Base-by-base conservation (phyloP, 2,888 invertebrate species). In the Conistra vaccinii region DNA sequence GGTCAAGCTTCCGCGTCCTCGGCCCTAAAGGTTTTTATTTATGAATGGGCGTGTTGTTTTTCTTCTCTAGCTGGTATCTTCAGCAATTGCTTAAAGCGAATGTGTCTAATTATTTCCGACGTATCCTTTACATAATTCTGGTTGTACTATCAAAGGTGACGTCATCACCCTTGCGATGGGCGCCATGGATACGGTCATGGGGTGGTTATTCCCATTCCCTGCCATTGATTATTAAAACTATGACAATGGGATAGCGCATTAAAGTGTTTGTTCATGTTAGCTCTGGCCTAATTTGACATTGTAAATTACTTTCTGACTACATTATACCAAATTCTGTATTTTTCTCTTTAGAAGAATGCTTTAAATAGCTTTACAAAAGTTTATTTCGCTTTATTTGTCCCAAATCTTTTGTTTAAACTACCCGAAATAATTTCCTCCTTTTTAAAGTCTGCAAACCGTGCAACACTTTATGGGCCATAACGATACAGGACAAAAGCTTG, bases 1-100 rank as follows among this genome's bases (percentile, higher is more conserved):
- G 96, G 96, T 96, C 96, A 96, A 90, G 92, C 95, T 93, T 93
- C 93, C 93, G 94, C 92, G 95, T 94, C 93, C 95, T 93, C 93
- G 90, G 91, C 91, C 91, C 90, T 88, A 91, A 20, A 89, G 90
- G 89, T 90, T 92, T 92, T 95, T 93, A 93, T 93, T 95, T 94
- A 93, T 94, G 93, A 94, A 93, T 93, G 93, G 92, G 91, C 87
- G 91, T 91, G 89, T 89, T 92, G 89, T 90, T 92, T 92, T 90
- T 90, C 83, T 89, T 83, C 84, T 81, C 74, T 84, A 85, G 78
- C 84, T 55, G 69, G 72, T 82, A 85, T 86, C 81, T 84, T 66
- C 61, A 78, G 74, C 70, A 81, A 83, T 85, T 80, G 69, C 85
- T 83, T 45, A 23, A 81, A 76, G 70, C 51, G 76, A 66, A 80